Conservation (phyloP, 1,140 invertebrate genomes). For the Bombus difficillimus region DNA sequence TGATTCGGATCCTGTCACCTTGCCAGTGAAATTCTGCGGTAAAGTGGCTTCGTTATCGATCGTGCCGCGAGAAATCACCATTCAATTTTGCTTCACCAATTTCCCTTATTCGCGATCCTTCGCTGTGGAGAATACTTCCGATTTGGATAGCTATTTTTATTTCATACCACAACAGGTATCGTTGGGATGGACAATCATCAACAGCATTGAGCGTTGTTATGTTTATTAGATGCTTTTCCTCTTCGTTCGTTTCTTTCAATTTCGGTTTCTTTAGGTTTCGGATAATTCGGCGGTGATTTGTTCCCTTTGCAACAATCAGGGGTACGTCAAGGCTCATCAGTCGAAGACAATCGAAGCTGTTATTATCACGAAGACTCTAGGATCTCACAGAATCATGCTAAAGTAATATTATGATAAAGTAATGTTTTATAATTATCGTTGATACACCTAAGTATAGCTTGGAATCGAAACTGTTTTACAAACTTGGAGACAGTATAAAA, state of each 20-base stretch:
- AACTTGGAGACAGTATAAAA: neutral
- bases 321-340: constrained; percentile 68
- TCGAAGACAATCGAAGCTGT: constrained; percentile 62
- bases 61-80: constrained; percentile 64
- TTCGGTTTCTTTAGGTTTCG: constrained; percentile 48
- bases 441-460: neutral
- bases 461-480: neutral
- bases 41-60: constrained; percentile 62
- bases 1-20: constrained; percentile 62
- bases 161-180: constrained; percentile 71
- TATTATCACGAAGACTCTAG: constrained; percentile 69
- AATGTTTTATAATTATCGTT: too few species aligned
- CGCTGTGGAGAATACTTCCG: constrained; percentile 69
- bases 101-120: constrained; percentile 67
- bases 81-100: constrained; percentile 74
- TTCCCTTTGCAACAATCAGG: constrained; percentile 67
- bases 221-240: too few species aligned
- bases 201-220: neutral
- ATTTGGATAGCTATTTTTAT: constrained; percentile 75
- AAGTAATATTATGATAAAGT: too few species aligned
- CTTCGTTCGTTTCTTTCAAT: neutral
- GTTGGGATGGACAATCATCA: too few species aligned
- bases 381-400: constrained; percentile 55
- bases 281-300: constrained; percentile 56
- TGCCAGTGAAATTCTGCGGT: constrained; percentile 68